phyloP scores from a whole-genome alignment of 2,797 vertebrate species.

The Characodon lateralis region DNA sequence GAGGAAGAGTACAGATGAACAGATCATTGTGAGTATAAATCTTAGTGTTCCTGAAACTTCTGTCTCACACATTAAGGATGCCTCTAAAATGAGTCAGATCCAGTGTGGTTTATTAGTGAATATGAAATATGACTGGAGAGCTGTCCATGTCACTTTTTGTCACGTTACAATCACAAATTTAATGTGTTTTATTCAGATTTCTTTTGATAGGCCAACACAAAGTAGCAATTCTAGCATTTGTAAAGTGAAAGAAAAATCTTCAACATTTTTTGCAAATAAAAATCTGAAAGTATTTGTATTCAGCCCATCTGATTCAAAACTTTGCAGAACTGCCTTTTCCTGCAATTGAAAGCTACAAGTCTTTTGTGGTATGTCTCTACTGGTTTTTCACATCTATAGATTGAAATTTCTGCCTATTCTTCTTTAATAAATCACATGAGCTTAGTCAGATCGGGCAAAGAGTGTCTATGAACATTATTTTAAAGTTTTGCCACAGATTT shows the following conservation, averaged over 20 bases:
- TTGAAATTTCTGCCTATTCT: not conserved
- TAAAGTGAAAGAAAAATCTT: too few species aligned
- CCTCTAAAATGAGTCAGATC: not conserved
- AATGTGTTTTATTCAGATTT: not conserved
- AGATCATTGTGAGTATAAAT: slow-evolving; percentile 87
- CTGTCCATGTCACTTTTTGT: not conserved
- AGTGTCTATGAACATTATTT: not conserved
- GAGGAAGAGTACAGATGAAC: slow-evolving; percentile 91
- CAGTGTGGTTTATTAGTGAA: not conserved
- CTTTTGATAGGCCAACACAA: too few species aligned
- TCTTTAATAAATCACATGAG: not conserved
- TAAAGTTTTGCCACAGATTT: not conserved
- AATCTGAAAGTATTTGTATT: not conserved
- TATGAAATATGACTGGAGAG: not conserved
- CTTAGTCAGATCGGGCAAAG: not conserved
- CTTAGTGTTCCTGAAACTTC: not conserved
- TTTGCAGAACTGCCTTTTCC: too few species aligned
- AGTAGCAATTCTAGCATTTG: too few species aligned
- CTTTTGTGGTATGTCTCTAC: not conserved
- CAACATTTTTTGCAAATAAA: too few species aligned
- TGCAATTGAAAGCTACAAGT: not conserved
- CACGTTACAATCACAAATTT: not conserved
- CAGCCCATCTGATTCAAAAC: too few species aligned
- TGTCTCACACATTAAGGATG: not conserved
- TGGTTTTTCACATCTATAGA: not conserved